These are phyloP conservation scores for Siphamia tubifer DNA, from an alignment of 2,113 vertebrate species.

Conservation along the genomic window DNA sequence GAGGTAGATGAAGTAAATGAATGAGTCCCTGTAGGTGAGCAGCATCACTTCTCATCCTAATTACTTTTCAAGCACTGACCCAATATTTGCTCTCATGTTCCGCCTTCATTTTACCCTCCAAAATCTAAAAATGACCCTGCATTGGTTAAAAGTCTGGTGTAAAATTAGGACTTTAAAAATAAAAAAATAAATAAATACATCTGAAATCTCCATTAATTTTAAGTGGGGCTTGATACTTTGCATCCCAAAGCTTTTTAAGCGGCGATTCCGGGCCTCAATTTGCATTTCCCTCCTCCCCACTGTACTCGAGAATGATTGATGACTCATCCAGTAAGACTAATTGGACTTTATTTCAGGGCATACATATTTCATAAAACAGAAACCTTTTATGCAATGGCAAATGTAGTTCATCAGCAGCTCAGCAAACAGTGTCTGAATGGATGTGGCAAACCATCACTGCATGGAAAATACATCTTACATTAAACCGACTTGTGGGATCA, in stretches of 20 bases:
- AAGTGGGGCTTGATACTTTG: background rate
- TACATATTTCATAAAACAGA: slow-evolving; percentile 46
- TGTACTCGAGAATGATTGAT: slow-evolving; percentile 35
- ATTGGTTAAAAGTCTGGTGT: background rate
- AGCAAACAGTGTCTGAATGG: background rate
- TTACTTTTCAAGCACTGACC: slow-evolving; percentile 32
- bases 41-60: slow-evolving; percentile 29
- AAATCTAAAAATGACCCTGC: background rate
- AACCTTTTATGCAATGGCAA: slow-evolving; percentile 19
- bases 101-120: background rate
- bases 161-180: background rate
- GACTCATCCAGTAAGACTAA: slow-evolving; percentile 42
- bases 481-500: no score
- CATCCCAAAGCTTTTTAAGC: background rate
- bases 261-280: background rate
- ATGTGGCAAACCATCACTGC: background rate
- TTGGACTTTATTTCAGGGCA: slow-evolving; percentile 7
- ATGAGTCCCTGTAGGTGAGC: slow-evolving; percentile 18
- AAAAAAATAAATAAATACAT: background rate
- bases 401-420: slow-evolving; percentile 19
- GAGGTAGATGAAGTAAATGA: slow-evolving; percentile 8
- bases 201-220: slow-evolving; percentile 1
- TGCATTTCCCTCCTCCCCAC: background rate
- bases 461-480: no score
- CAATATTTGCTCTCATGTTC: slow-evolving; percentile 14